Evolutionary conservation across 2,113 vertebrate genomes (phyloP), one percentile per base, ranked within the genome.

Genomic region (Columba livia): DNA sequence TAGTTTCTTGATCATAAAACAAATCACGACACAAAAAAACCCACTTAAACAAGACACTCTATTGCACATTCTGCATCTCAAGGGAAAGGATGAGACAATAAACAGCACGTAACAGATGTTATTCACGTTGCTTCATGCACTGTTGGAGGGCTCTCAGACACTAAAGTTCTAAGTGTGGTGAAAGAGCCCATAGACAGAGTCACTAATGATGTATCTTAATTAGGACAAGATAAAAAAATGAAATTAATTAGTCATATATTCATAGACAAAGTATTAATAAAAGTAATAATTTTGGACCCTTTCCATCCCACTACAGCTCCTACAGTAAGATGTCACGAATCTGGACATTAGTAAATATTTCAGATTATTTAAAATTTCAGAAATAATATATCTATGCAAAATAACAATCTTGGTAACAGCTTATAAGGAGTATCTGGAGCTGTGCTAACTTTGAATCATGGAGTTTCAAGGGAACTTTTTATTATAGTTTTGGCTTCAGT

Each of bases 401-500:
- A 57, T 57, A 89, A 80, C 24, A 67, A 79, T 19, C 24, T 53
- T 1, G 2, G 40, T 93, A 90, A 79, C 19, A 84, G 85, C 48
- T 95, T 93, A 50, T 86, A 88, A 86, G 40, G 16, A 84, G 16
- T 94, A 89, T 95, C 65, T 96, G 80, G 73, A 86, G 47, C 72
- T 86, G 36, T 42, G 6, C 31, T 95, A 79, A 31, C 53, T 88
- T 90, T 84, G 88, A 90, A 90, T 79, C 69, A 75, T 36, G 40
- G 73, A 38, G 36, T 91, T 96, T 87, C 87, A 91, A 85, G 74
- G 62, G 89, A 94, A 77, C 62, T 88, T 96, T 87, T 93, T 89
- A 82, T 93, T 94, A 85, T 17, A 77, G 74, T 85, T 93, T 95
- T 96, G 94, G 94, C 85, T 96, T 5, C 78, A 77, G 62, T 82